A percentile compares a stretch with the other conserved stretches of the same genome.
Evolutionary conservation across 2,888 invertebrate species (phyloP).

Genomic region (Abrostola triplasia): DNA sequence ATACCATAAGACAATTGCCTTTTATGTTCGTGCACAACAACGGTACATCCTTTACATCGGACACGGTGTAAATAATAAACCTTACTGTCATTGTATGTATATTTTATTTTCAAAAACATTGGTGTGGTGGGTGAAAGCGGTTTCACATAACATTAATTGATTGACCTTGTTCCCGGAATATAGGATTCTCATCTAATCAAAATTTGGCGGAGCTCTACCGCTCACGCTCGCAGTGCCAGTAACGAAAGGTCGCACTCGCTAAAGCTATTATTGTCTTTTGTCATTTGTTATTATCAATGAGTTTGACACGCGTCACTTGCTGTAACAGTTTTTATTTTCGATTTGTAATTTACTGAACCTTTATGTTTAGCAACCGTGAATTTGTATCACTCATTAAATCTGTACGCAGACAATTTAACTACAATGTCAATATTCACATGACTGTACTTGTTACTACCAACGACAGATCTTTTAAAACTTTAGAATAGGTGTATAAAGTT

Average conservation of each 20-base stretch:
- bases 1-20: conserved; percentile 63
- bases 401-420: conserved; percentile 17
- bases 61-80: conserved; percentile 63
- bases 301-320: conserved; percentile 76
- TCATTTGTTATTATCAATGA: conserved; percentile 83
- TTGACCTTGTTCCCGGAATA: conserved; percentile 33
- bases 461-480: conserved; percentile 11
- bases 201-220: conserved; percentile 15
- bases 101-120: conserved; percentile 50
- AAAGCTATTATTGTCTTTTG: conserved; percentile 66
- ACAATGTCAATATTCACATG: conserved; percentile 33
- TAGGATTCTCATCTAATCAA: conserved; percentile 31
- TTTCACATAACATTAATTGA: conserved; percentile 11
- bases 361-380: conserved; percentile 59
- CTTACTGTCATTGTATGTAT: conserved; percentile 63
- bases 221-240: conserved; percentile 62
- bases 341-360: conserved; percentile 57
- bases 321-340: conserved; percentile 69
- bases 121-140: conserved; percentile 48
- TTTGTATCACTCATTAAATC: conserved; percentile 27
- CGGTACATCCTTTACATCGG: conserved; percentile 59
- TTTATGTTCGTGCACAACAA: conserved; percentile 56
- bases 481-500: conserved; percentile 28
- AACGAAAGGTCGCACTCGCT: conserved; percentile 76
- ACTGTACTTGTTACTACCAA: conserved; percentile 8